phyloP scores from a whole-genome alignment of 2,888 invertebrate genomes.

The Lamproptera curius region DNA sequence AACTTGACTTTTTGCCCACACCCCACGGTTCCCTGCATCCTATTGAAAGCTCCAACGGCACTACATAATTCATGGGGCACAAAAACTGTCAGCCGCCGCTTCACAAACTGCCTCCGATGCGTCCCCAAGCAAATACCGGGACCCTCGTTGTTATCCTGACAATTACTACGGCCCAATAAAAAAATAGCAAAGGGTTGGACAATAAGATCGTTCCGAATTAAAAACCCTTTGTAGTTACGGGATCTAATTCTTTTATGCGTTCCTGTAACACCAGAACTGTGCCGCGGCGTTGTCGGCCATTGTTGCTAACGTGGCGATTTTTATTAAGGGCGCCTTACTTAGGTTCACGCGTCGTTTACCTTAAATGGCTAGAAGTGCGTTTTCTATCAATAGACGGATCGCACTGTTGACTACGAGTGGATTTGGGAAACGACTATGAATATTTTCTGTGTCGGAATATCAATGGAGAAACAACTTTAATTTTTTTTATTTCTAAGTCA shows the following conservation, averaged over 20 bases:
- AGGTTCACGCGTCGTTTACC: conserved; percentile 28
- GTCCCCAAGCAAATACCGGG: conserved; percentile 25
- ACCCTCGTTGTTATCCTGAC: conserved; percentile 33
- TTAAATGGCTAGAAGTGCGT: conserved; percentile 22
- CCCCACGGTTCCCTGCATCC: not conserved
- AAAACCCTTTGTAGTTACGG: conserved; percentile 27
- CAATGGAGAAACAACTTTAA: no score
- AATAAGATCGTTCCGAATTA: conserved; percentile 29
- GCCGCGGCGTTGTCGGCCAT: conserved; percentile 7
- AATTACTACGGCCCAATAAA: conserved; percentile 35
- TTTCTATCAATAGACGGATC: no score
- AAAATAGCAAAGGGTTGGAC: conserved; percentile 33
- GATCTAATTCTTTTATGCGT: conserved; percentile 26
- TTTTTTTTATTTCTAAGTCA: no score
- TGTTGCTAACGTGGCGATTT: conserved; percentile 1
- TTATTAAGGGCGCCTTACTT: conserved; percentile 26
- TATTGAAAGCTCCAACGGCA: not conserved
- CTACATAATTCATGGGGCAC: conserved; percentile 2
- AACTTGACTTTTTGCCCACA: conserved; percentile 1
- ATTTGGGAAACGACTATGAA: no score
- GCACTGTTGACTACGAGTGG: no score
- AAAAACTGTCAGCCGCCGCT: conserved; percentile 3
- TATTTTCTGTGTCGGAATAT: no score
- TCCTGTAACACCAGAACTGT: conserved; percentile 18
- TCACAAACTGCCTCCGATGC: conserved; percentile 7